A percentile compares a stretch with the other conserved stretches of the same genome.
These are phyloP conservation scores for Cephus spinipes DNA, from an alignment of 2,888 invertebrate species.

Conservation along the genomic window DNA sequence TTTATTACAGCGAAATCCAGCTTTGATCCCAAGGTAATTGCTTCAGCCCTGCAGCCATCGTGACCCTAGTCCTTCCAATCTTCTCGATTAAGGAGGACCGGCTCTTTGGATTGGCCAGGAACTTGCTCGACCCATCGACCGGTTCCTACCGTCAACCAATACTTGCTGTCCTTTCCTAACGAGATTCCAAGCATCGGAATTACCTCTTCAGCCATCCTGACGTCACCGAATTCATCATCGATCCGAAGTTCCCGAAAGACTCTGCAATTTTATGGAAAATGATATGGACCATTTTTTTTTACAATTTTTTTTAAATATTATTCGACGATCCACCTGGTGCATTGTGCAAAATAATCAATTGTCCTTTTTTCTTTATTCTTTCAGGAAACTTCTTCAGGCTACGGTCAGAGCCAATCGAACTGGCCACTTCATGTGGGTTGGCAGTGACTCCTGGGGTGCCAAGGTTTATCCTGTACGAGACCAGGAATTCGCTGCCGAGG, in stretches of 20 bases:
- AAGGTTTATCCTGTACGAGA: conserved; percentile 74
- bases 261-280: too few relatives aligned
- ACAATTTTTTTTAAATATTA: too few relatives aligned
- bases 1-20: conserved; percentile 12
- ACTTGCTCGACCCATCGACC: neutral
- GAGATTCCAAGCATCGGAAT: neutral
- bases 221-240: too few relatives aligned
- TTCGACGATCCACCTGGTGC: too few relatives aligned
- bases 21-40: conserved; percentile 17
- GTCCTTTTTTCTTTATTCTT: conserved; percentile 36
- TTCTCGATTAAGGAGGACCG: neutral
- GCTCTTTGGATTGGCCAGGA: neutral
- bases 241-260: too few relatives aligned
- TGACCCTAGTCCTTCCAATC: neutral
- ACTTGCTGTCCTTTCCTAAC: neutral
- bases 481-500: conserved; percentile 72
- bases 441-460: conserved; percentile 80
- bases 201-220: too few relatives aligned
- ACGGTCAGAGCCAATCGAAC: conserved; percentile 71
- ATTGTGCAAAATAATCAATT: too few relatives aligned
- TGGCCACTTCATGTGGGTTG: conserved; percentile 76
- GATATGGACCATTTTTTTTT: too few relatives aligned
- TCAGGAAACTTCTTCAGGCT: conserved; percentile 71
- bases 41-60: neutral
- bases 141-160: neutral